These are phyloP conservation scores for Nomada hirtipes DNA, from an alignment of 2,888 invertebrate species.

Conservation along the genomic window DNA sequence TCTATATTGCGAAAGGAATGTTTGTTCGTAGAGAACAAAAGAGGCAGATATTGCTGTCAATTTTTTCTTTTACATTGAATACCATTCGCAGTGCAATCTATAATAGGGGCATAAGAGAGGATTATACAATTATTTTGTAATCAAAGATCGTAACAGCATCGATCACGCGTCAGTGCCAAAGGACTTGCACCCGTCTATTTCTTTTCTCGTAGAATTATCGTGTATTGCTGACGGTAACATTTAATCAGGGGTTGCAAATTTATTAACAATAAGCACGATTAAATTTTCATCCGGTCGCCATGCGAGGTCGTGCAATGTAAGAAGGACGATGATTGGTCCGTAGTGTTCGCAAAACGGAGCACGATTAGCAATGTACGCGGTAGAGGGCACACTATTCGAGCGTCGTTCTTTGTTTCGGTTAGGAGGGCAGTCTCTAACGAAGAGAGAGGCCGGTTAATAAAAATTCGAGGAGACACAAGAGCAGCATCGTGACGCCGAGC, in stretches of 20 bases:
- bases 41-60: too few relatives aligned
- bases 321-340: conserved; percentile 53
- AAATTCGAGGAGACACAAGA: conserved; percentile 50
- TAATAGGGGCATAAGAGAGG: too few relatives aligned
- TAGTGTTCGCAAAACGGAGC: conserved; percentile 31
- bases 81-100: too few relatives aligned
- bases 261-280: conserved; percentile 23
- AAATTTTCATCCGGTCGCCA: conserved; percentile 60
- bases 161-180: too few relatives aligned
- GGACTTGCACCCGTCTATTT: not conserved
- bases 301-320: conserved; percentile 58
- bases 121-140: too few relatives aligned
- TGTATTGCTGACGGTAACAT: conserved; percentile 17
- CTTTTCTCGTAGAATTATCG: not conserved
- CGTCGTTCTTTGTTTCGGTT: conserved; percentile 83
- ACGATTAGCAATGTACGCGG: conserved; percentile 52
- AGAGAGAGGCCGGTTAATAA: conserved; percentile 73
- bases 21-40: too few relatives aligned
- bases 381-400: conserved; percentile 75
- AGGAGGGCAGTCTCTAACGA: conserved; percentile 72
- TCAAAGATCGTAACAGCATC: too few relatives aligned
- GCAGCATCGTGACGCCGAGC: conserved; percentile 44
- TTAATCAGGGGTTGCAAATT: conserved; percentile 28
- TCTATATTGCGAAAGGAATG: not conserved
- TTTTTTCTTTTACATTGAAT: too few relatives aligned